Evolutionary conservation across 2,113 vertebrate genomes (phyloP), one percentile per base, ranked within the genome.

Genomic region (Cheilinus undulatus): DNA sequence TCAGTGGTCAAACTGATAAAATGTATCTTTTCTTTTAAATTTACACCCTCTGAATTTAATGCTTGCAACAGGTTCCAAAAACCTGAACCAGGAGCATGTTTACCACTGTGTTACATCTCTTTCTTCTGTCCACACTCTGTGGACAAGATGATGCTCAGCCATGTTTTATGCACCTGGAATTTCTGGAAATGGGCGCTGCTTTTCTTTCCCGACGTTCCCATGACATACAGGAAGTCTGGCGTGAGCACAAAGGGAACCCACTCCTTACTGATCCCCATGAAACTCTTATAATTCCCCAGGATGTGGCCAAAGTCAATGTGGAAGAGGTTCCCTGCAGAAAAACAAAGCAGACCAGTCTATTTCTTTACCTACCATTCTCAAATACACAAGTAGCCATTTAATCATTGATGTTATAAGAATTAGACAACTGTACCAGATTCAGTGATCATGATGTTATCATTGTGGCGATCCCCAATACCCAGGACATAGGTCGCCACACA

Each of bases 391-490:
- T n/a, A n/a, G n/a, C n/a, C n/a, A n/a, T n/a, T n/a, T n/a, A n/a
- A n/a, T n/a, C n/a, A n/a, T n/a, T n/a, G n/a, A n/a, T n/a, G n/a
- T n/a, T n/a, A n/a, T n/a, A n/a, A n/a, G n/a, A n/a, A 10, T 30
- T 30, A 53, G 11, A 10, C 4, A 10, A 42, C 26, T 14, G 91
- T 85, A 99, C 98, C 98, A 66, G 96, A 93, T 79, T 99, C 97
- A 19, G 98, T 99, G 91, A 99, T 96, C 98, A 99, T 99, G 85
- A 99, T 99, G 91, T 99, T 99, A 92, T 99, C 97, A 4, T 99
- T 99, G 90, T 99, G 98, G 13, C 98, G 95, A 90, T 99, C 98
- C 3, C 98, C 97, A 36, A 99, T 99, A n/a, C 98, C 98, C 85
- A 99, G 95, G 52, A 99, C 97, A 53, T 97, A 99, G 2, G 98